Evolutionary conservation across 2,888 invertebrate genomes (phyloP).

Genomic region (Cantharis rufa): DNA sequence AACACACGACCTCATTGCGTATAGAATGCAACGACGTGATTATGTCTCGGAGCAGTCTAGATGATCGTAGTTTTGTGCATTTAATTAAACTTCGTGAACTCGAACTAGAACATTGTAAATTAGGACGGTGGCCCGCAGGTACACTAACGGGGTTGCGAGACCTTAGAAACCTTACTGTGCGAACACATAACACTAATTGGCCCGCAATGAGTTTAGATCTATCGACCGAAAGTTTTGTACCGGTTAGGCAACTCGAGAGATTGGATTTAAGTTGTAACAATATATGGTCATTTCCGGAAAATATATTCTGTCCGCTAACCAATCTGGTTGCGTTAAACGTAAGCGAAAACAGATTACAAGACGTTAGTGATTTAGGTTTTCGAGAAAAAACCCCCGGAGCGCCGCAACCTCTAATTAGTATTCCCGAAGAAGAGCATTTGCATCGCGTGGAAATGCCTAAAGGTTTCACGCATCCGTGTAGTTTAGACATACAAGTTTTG

Average conservation of each 20-base stretch:
- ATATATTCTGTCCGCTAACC: slow-evolving; percentile 80
- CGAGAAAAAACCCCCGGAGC: slow-evolving; percentile 67
- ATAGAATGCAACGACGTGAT: slow-evolving; percentile 81
- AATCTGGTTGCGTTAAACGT: slow-evolving; percentile 82
- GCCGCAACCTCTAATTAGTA: slow-evolving; percentile 69
- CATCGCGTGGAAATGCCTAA: slow-evolving; percentile 45
- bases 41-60: slow-evolving; percentile 77
- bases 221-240: slow-evolving; percentile 76
- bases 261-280: slow-evolving; percentile 87
- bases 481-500: slow-evolving; percentile 78
- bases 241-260: slow-evolving; percentile 78
- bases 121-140: slow-evolving; percentile 79
- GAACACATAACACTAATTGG: slow-evolving; percentile 84
- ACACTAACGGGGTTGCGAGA: slow-evolving; percentile 79
- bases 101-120: slow-evolving; percentile 83
- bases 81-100: slow-evolving; percentile 78
- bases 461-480: slow-evolving; percentile 62
- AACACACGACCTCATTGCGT: slow-evolving; percentile 77
- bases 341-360: slow-evolving; percentile 85
- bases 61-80: slow-evolving; percentile 78
- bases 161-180: slow-evolving; percentile 81
- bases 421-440: slow-evolving; percentile 61
- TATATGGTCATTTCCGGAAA: slow-evolving; percentile 86
- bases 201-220: slow-evolving; percentile 83
- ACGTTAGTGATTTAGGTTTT: slow-evolving; percentile 84